A percentile compares a stretch with the other conserved stretches of the same genome.
Evolutionary conservation across 2,113 vertebrate genomes (phyloP).

Genomic region (Callipepla californica): DNA sequence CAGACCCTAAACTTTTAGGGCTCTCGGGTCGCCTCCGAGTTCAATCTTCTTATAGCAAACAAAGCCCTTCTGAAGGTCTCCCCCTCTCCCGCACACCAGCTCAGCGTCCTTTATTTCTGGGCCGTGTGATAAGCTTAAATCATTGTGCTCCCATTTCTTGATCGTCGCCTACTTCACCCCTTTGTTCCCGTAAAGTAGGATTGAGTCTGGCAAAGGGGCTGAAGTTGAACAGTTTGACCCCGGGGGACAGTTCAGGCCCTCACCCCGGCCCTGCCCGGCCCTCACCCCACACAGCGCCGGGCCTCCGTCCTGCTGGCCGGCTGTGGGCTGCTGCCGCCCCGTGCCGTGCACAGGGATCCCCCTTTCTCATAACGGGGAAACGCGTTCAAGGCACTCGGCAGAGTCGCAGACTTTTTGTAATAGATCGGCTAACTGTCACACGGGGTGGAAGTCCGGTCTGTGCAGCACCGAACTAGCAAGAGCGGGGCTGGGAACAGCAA

Average conservation of each 20-base stretch:
- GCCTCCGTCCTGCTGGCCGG: neutral
- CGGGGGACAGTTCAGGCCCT: slow-evolving; percentile 73
- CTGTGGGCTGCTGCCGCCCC: too few species aligned
- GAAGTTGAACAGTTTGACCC: slow-evolving; percentile 85
- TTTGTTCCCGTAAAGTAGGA: slow-evolving; percentile 80
- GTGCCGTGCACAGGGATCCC: neutral
- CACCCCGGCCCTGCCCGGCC: neutral
- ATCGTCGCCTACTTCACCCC: slow-evolving; percentile 72
- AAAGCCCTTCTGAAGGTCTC: slow-evolving; percentile 76
- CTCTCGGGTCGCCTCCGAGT: slow-evolving; percentile 73
- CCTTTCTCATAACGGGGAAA: neutral
- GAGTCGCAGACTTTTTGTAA: neutral
- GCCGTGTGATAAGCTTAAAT: slow-evolving; percentile 77
- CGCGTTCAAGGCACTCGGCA: too few species aligned
- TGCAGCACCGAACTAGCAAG: neutral
- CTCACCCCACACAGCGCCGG: neutral
- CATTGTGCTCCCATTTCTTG: slow-evolving; percentile 75
- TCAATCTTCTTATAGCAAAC: slow-evolving; percentile 79
- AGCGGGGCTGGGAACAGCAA: neutral
- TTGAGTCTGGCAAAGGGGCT: slow-evolving; percentile 74
- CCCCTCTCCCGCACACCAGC: slow-evolving; percentile 39
- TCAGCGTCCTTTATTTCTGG: slow-evolving; percentile 68
- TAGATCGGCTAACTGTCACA: too few species aligned
- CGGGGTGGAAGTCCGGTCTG: too few species aligned
- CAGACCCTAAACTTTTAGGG: slow-evolving; percentile 77